Base-by-base conservation (phyloP, 2,113 vertebrate species). In the Euleptes europaea region DNA sequence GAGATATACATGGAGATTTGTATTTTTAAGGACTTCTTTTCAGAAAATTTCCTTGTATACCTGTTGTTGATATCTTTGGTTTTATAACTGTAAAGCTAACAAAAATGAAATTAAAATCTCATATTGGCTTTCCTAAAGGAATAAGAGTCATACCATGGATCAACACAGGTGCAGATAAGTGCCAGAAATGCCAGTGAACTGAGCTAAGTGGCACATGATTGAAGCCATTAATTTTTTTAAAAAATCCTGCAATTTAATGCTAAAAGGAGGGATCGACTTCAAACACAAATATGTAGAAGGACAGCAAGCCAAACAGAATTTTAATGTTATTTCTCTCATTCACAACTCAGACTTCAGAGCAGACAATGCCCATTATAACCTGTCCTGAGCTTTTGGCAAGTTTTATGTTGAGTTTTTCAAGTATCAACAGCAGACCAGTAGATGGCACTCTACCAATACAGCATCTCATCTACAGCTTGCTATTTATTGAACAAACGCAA, bases 121-220 rank as follows among this genome's bases (percentile, higher is more conserved):
- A 65, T 76, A 47, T 94, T 69, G 88, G 72, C 78, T 94, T 65
- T 51, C 7, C 35, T 75, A 84, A 72, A 49, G 10, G 47, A 93
- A 90, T 66, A 89, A 83, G 69, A 92, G 89, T 89, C 89, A 84
- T 49, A 72, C 84, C 85, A 28, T 70, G 80, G 83, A 88, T 89
- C 90, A 79, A 42, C 79, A 86, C 66, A 73, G 80, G 35, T 81
- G 5, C 80, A 88, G 77, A 82, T 83, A 80, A 90, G 51, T 63
- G 17, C 89, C 84, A 91, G 87, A n/a, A 91, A 92, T 74, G 57
- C 75, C 77, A 84, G 74, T 5, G 54, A 19, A 0, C n/a, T 80
- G 9, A 21, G 60, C 66, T 78, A 87, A 80, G 35, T 33, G 1
- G 40, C 3, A 7, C 9, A 81, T 7, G 7, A 69, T 84, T 49